A percentile compares a stretch with the other conserved stretches of the same genome.
These are phyloP conservation scores for Apistogramma diplotaenia DNA, from an alignment of 2,113 vertebrate genomes.

Conservation along the genomic window DNA sequence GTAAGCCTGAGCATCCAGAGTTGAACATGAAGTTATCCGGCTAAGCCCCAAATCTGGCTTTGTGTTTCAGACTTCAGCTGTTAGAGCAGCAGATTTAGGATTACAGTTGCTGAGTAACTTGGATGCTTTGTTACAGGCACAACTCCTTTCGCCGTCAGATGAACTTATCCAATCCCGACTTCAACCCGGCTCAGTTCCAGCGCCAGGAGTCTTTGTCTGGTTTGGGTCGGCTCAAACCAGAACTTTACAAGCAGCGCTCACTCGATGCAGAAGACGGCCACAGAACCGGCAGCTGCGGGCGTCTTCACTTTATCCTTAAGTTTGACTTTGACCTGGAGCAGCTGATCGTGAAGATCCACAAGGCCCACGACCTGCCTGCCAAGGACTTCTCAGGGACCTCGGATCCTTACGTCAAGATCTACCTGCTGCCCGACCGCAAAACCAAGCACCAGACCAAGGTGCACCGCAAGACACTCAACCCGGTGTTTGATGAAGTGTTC, in stretches of 20 bases:
- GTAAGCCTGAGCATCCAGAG: background rate
- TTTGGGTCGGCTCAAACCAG: slow-evolving; percentile 93
- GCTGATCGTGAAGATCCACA: slow-evolving; percentile 97
- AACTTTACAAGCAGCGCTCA: slow-evolving; percentile 95
- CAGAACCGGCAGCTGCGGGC: slow-evolving; percentile 84
- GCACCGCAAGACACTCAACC: slow-evolving; percentile 97
- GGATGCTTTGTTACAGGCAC: slow-evolving; percentile 79
- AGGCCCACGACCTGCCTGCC: slow-evolving; percentile 91
- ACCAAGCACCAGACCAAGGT: slow-evolving; percentile 99
- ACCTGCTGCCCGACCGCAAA: slow-evolving; percentile 96
- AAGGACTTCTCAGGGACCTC: slow-evolving; percentile 99
- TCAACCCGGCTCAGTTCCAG: slow-evolving; percentile 94
- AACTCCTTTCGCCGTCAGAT: slow-evolving; percentile 94
- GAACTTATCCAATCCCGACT: slow-evolving; percentile 95
- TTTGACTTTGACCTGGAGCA: slow-evolving; percentile 97
- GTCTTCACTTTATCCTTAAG: slow-evolving; percentile 91
- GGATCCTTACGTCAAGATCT: slow-evolving; percentile 98
- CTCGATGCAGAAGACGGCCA: slow-evolving; percentile 87
- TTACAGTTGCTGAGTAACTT: background rate
- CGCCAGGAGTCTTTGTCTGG: slow-evolving; percentile 92
- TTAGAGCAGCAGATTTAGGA: background rate
- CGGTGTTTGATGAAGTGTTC: slow-evolving; percentile 97
- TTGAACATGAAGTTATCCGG: background rate
- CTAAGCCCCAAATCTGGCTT: background rate
- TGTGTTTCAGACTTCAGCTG: background rate